Base-by-base conservation (phyloP, 1,140 invertebrate genomes). In the Anagrus nilaparvatae region DNA sequence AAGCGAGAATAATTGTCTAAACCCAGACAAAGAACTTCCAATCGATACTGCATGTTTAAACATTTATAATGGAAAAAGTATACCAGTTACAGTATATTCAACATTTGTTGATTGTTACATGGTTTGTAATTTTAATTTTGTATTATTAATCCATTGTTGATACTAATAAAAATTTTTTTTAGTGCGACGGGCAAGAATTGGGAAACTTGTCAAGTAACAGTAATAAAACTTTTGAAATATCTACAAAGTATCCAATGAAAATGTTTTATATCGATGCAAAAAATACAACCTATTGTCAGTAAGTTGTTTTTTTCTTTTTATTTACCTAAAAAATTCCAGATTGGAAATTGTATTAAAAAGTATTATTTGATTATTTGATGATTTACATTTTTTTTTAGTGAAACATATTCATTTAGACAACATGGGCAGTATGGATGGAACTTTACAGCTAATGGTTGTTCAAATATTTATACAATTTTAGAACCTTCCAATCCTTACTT, bases 381-480 rank as follows among this genome's bases (percentile, higher is more conserved):
- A 20, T 48, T 29, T 21, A 27, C 44, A 47, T 18, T 54, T 40
- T 33, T 47, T 53, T 60, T 34, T 30, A 65, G 63, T 19, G 28
- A 20, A 10, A 54, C 52, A n/a, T 65, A 60, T 30, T 40, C 49
- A 23, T 69, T 73, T 37, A 61, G 62, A 51, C 68, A 75, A 42
- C 61, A 73, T 58, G 72, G 71, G 40, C 52, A 55, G 30, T 75
- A 74, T 53, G 64, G 65, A 10, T 74, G 69, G 71, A 75, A 74
- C 58, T 52, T 74, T 33, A 63, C 65, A 1, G 0, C 6, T 9
- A 37, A 55, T 13, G n/a, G 49, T 34, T 72, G 70, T 49, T 53
- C 58, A 3, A n/a, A 48, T 13, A 40, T 70, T 38, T 66, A 70
- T 48, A 58, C 62, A 13, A 53, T 68, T 43, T 52, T 56, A 44